phyloP scores from a whole-genome alignment of 2,113 vertebrate species.

The Chaetodon trifascialis region DNA sequence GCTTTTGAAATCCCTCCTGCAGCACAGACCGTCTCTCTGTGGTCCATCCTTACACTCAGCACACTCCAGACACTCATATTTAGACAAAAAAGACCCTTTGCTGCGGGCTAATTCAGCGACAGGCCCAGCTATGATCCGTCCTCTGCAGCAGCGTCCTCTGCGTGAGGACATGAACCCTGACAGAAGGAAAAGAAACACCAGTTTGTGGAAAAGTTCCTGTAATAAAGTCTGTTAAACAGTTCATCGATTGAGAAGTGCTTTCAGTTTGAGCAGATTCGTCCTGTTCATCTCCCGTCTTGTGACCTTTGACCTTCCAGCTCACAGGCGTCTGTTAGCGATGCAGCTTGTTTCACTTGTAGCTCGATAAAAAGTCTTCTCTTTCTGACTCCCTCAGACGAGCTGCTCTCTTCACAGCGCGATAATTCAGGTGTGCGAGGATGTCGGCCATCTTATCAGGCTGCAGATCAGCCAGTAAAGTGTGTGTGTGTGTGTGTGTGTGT shows the following conservation, averaged over 20 bases:
- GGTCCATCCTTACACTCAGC: not conserved
- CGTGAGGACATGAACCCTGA: no score
- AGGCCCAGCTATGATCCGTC: no score
- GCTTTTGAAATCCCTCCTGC: not conserved
- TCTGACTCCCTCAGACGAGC: not conserved
- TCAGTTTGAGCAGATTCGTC: no score
- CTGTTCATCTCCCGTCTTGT: not conserved
- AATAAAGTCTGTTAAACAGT: no score
- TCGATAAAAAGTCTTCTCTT: not conserved
- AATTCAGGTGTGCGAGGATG: conserved; percentile 18
- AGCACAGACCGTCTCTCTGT: not conserved
- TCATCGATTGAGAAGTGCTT: no score
- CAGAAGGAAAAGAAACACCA: no score
- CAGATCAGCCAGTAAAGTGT: conserved; percentile 40
- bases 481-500: conserved; percentile 33
- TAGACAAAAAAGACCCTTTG: no score
- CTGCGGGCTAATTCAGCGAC: no score
- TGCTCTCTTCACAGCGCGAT: not conserved
- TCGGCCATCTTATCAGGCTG: conserved; percentile 39
- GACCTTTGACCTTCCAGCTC: conserved; percentile 11
- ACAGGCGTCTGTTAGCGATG: not conserved
- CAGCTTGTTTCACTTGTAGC: not conserved
- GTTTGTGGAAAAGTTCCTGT: no score
- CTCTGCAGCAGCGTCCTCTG: no score
- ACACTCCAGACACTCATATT: not conserved